Percentiles rank a stretch among this genome's conserved stretches.
These are phyloP conservation scores for Clepsis dumicolana DNA, from an alignment of 2,888 invertebrate genomes.

Conservation along the genomic window DNA sequence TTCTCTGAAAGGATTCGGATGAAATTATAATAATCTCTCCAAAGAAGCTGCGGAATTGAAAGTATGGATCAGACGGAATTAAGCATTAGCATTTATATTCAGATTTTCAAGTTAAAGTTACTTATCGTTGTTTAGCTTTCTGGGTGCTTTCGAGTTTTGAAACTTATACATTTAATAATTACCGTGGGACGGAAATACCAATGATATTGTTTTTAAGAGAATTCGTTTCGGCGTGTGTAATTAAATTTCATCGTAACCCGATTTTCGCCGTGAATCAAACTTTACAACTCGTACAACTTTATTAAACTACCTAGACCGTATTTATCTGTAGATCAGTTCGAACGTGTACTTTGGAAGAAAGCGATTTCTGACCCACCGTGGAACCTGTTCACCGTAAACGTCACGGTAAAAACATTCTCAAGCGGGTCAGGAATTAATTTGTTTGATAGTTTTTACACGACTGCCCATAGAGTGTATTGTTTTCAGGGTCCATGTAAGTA, in stretches of 20 bases:
- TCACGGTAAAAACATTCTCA: too few relatives aligned
- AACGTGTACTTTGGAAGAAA: too few relatives aligned
- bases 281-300: neutral
- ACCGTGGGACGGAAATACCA: slow-evolving; percentile 35
- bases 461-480: too few relatives aligned
- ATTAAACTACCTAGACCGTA: too few relatives aligned
- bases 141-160: slow-evolving; percentile 33
- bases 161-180: slow-evolving; percentile 44
- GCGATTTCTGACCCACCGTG: too few relatives aligned
- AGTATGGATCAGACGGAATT: slow-evolving; percentile 74
- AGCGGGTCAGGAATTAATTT: too few relatives aligned
- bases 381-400: too few relatives aligned
- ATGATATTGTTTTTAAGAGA: slow-evolving; percentile 39
- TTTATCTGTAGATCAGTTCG: too few relatives aligned
- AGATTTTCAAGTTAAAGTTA: slow-evolving; percentile 76
- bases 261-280: slow-evolving; percentile 3
- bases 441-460: too few relatives aligned
- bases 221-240: slow-evolving; percentile 18
- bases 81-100: slow-evolving; percentile 81
- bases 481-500: too few relatives aligned
- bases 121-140: slow-evolving; percentile 72
- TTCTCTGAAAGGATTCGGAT: slow-evolving; percentile 73
- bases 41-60: slow-evolving; percentile 75
- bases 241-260: slow-evolving; percentile 20
- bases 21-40: slow-evolving; percentile 82